Evolutionary conservation across 2,797 vertebrate genomes (phyloP).

Genomic region (Lacerta bilineata): DNA sequence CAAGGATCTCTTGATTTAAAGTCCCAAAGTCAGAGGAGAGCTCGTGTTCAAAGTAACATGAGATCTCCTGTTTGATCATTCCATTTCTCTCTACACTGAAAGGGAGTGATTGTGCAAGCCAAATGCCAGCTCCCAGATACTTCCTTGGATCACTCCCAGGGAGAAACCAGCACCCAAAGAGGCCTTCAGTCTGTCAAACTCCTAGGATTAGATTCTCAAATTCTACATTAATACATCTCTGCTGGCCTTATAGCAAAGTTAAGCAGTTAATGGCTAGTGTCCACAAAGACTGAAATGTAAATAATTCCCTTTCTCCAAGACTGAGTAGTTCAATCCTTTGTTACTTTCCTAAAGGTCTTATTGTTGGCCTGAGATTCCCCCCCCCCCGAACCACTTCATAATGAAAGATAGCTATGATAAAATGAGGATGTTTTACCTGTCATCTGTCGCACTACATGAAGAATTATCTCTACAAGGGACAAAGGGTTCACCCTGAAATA

Average conservation of each 20-base stretch:
- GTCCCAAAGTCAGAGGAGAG: not conserved
- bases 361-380: rapidly evolving
- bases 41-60: not conserved
- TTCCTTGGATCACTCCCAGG: not conserved
- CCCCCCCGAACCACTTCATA: rapidly evolving
- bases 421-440: slow-evolving; percentile 80
- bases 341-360: not conserved
- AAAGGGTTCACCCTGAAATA: slow-evolving; percentile 92
- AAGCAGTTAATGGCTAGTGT: not conserved
- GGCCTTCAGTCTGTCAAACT: too few species aligned
- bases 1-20: not conserved
- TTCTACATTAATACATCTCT: too few species aligned
- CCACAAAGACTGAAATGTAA: not conserved
- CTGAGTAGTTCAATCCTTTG: not conserved
- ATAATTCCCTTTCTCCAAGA: not conserved
- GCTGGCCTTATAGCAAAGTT: not conserved
- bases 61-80: not conserved
- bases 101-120: not conserved
- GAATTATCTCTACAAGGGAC: slow-evolving; percentile 96
- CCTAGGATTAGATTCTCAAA: not conserved
- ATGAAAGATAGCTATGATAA: rapidly evolving
- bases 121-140: not conserved
- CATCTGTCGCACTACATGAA: slow-evolving; percentile 94
- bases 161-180: slow-evolving; percentile 1
- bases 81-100: not conserved